These are phyloP conservation scores for Tamandua tetradactyla DNA, from an alignment of 2,797 vertebrate species.

Conservation along the genomic window DNA sequence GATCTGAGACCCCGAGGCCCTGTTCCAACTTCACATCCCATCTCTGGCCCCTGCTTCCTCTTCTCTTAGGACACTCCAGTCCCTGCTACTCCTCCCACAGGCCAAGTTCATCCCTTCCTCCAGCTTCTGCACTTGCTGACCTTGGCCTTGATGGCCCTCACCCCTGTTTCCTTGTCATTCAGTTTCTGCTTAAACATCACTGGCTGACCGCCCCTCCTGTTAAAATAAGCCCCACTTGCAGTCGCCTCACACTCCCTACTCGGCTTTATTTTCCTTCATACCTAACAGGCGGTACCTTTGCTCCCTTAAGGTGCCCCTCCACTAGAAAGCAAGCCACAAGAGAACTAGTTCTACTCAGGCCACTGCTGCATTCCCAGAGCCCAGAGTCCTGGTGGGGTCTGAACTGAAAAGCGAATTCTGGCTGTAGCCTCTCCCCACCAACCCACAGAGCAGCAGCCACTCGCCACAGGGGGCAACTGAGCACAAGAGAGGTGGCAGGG, in stretches of 20 bases:
- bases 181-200: neutral
- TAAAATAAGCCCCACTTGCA: fast-evolving
- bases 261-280: neutral
- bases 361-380: neutral
- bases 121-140: fast-evolving
- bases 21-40: neutral
- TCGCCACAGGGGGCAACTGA: neutral
- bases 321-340: neutral
- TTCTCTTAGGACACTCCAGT: fast-evolving
- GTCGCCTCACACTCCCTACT: neutral
- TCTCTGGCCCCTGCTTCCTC: fast-evolving
- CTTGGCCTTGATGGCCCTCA: neutral
- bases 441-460: neutral
- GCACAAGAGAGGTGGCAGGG: fast-evolving
- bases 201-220: neutral
- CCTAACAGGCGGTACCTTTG: too few species aligned
- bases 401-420: neutral
- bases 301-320: neutral
- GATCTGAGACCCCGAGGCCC: fast-evolving
- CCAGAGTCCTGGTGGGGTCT: too few species aligned
- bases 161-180: fast-evolving
- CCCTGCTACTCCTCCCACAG: neutral
- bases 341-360: neutral
- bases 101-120: fast-evolving
- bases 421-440: too few species aligned